Conservation (phyloP, 2,113 vertebrate genomes). For the Myiozetetes cayanensis region DNA sequence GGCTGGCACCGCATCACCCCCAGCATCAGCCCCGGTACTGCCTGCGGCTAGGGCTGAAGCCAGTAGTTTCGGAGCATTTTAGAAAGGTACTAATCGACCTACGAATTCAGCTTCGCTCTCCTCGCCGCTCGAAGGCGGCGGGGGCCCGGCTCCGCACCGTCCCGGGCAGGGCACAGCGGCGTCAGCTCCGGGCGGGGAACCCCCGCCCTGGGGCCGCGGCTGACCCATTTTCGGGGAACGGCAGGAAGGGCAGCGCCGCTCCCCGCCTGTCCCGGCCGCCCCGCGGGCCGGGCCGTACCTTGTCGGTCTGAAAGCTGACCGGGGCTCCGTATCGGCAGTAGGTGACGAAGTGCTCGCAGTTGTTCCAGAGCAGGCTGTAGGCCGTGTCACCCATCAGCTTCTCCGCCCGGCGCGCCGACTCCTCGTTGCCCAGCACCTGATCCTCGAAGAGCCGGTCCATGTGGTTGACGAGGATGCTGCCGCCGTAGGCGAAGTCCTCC, state of each 20-base stretch:
- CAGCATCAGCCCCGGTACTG: background rate
- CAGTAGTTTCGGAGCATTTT: background rate
- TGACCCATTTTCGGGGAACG: background rate
- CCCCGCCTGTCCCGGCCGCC: background rate
- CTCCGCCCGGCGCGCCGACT: constrained; percentile 84
- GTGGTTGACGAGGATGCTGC: constrained; percentile 81
- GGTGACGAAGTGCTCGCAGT: constrained; percentile 95
- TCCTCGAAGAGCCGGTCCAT: constrained; percentile 74
- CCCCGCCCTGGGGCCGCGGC: background rate
- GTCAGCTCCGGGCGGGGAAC: background rate
- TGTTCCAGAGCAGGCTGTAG: constrained; percentile 95
- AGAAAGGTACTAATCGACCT: fast-evolving
- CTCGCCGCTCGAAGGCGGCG: background rate
- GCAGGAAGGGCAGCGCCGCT: background rate
- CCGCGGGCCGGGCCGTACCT: constrained; percentile 74
- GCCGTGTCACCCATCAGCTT: constrained; percentile 77
- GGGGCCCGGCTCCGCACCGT: background rate
- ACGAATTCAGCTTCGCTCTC: background rate
- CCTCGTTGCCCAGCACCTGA: constrained; percentile 75
- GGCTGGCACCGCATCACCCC: background rate
- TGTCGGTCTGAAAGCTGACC: constrained; percentile 84
- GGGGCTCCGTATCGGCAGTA: constrained; percentile 87
- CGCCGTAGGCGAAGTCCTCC: constrained; percentile 92
- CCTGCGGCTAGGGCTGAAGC: background rate
- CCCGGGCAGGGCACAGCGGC: background rate